Evolutionary conservation across 2,113 vertebrate species (phyloP).

Genomic region (Machaerirhynchus nigripectus): DNA sequence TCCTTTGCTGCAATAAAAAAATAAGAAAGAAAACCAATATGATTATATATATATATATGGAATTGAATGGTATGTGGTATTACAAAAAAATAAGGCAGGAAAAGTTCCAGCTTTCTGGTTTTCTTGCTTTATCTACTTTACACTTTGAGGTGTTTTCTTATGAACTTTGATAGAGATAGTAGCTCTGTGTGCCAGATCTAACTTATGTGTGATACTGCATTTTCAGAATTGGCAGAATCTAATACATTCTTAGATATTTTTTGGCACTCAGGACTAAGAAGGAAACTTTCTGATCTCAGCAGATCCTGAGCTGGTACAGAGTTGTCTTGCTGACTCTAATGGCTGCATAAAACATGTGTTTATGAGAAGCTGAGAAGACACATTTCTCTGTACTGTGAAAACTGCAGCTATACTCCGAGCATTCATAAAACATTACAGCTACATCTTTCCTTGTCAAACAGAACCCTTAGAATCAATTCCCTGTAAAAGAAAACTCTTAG

Average conservation of each 20-base stretch:
- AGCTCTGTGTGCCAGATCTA: neutral
- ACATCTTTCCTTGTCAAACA: neutral
- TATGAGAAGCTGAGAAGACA: neutral
- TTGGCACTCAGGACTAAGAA: neutral
- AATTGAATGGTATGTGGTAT: neutral
- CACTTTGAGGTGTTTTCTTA: neutral
- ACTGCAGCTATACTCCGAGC: neutral
- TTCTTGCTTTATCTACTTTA: neutral
- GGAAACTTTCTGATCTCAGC: neutral
- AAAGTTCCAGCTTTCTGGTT: neutral
- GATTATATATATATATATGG: neutral
- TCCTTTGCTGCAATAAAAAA: neutral
- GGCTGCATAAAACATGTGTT: neutral
- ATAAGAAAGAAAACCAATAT: neutral
- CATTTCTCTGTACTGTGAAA: neutral
- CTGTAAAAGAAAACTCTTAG: neutral
- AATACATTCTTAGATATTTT: neutral
- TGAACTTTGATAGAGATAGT: neutral
- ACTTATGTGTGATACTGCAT: neutral
- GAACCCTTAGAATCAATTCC: neutral
- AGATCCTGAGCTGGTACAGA: neutral
- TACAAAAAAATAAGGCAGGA: neutral
- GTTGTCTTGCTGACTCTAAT: neutral
- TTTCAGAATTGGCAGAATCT: neutral
- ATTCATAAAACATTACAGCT: conserved; percentile 1